phyloP scores from a whole-genome alignment of 2,888 invertebrate genomes.

The Pterostichus madidus region DNA sequence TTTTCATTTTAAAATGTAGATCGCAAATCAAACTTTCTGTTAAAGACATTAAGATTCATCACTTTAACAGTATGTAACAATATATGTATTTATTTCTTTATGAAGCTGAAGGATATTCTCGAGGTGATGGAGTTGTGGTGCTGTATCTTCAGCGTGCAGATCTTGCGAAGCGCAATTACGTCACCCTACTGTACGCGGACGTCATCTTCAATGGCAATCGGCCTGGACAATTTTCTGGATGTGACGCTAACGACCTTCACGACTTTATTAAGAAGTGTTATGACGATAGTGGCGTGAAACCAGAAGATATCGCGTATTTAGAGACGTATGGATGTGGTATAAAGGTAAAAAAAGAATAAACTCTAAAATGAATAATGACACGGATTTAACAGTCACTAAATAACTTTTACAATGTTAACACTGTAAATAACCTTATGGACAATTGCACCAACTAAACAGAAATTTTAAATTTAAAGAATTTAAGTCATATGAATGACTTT shows the following conservation, averaged over 20 bases:
- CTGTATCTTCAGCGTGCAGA: constrained; percentile 85
- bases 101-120: constrained; percentile 87
- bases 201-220: constrained; percentile 81
- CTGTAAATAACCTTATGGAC: too few species aligned
- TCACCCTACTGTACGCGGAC: constrained; percentile 79
- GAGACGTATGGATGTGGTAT: constrained; percentile 76
- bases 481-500: too few species aligned
- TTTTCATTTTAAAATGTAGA: constrained; percentile 20
- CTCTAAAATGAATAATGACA: neutral
- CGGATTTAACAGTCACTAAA: too few species aligned
- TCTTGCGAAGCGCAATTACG: constrained; percentile 79
- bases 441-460: too few species aligned
- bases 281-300: constrained; percentile 76
- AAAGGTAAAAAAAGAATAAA: constrained; percentile 75
- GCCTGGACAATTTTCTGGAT: constrained; percentile 70
- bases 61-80: too few species aligned
- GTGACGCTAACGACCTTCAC: constrained; percentile 77
- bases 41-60: too few species aligned
- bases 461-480: too few species aligned
- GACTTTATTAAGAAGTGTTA: constrained; percentile 80
- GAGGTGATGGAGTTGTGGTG: constrained; percentile 89
- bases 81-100: too few species aligned
- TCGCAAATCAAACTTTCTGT: too few species aligned
- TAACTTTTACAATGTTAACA: too few species aligned
- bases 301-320: constrained; percentile 74